These are phyloP conservation scores for Mus pahari DNA, from an alignment of 2,113 vertebrate genomes.

Conservation along the genomic window DNA sequence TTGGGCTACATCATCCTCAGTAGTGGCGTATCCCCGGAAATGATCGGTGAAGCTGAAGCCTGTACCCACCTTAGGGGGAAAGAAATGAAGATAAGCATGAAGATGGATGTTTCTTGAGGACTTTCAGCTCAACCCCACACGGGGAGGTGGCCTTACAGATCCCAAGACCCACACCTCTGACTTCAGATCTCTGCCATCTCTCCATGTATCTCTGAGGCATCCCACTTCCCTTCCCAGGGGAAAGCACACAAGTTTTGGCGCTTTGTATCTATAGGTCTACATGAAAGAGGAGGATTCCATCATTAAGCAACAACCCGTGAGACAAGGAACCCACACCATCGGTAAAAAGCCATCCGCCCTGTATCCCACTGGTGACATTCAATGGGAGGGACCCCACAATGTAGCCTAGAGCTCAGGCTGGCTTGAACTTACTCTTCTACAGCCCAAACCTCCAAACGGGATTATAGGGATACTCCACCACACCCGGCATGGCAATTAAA, in stretches of 20 bases:
- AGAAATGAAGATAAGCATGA: neutral
- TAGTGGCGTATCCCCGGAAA: slow-evolving; percentile 84
- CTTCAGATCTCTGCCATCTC: neutral
- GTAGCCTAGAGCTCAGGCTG: neutral
- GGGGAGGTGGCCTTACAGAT: neutral
- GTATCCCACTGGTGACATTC: neutral
- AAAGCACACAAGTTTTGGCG: neutral
- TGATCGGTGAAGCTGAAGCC: slow-evolving; percentile 91
- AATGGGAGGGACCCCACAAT: neutral
- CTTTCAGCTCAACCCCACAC: neutral
- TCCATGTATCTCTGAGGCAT: neutral
- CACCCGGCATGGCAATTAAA: neutral
- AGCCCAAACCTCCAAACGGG: neutral
- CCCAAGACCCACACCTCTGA: neutral
- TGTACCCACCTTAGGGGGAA: slow-evolving; percentile 87
- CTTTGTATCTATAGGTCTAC: neutral
- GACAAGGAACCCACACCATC: neutral
- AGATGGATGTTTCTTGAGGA: neutral
- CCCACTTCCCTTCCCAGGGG: neutral
- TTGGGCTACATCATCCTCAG: slow-evolving; percentile 89
- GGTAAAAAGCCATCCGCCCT: neutral
- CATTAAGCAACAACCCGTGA: neutral
- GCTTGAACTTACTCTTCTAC: neutral
- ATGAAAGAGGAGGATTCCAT: neutral
- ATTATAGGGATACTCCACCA: neutral